Evolutionary conservation across 2,888 invertebrate genomes (phyloP).

Genomic region (Drosophila neutralis): DNA sequence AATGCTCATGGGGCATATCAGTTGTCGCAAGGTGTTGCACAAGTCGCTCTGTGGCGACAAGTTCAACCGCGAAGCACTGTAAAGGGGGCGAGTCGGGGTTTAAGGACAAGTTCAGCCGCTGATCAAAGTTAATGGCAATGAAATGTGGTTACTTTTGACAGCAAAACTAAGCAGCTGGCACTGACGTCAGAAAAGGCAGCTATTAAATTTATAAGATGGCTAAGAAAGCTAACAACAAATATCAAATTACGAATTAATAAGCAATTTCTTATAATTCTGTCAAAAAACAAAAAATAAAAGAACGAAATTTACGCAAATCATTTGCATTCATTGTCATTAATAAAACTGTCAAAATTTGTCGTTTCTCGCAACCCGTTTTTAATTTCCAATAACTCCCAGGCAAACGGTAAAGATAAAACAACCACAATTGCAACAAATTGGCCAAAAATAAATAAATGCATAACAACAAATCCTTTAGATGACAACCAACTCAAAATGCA

Average conservation of each 20-base stretch:
- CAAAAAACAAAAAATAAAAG: neutral
- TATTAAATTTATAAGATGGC: neutral
- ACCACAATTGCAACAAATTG: neutral
- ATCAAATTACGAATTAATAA: neutral
- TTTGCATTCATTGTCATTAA: constrained; percentile 36
- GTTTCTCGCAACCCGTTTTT: constrained; percentile 21
- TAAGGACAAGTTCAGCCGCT: constrained; percentile 21
- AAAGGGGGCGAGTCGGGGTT: neutral
- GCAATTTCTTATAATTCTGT: neutral
- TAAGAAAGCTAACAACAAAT: neutral
- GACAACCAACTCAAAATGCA: constrained; percentile 41
- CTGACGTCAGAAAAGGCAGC: neutral
- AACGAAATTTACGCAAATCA: neutral
- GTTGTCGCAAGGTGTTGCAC: constrained; percentile 53
- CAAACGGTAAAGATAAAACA: constrained; percentile 27
- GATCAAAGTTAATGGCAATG: constrained; percentile 18
- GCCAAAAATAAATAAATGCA: neutral
- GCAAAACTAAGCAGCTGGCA: neutral
- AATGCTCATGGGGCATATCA: constrained; percentile 51
- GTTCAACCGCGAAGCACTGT: constrained; percentile 36
- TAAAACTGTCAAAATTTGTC: constrained; percentile 33
- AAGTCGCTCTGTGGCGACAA: constrained; percentile 51
- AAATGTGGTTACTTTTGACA: constrained; percentile 7
- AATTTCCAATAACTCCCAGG: constrained; percentile 1
- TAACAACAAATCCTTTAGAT: constrained; percentile 32